Base-by-base conservation (phyloP, 1,140 invertebrate species). In the Argopecten irradians region DNA sequence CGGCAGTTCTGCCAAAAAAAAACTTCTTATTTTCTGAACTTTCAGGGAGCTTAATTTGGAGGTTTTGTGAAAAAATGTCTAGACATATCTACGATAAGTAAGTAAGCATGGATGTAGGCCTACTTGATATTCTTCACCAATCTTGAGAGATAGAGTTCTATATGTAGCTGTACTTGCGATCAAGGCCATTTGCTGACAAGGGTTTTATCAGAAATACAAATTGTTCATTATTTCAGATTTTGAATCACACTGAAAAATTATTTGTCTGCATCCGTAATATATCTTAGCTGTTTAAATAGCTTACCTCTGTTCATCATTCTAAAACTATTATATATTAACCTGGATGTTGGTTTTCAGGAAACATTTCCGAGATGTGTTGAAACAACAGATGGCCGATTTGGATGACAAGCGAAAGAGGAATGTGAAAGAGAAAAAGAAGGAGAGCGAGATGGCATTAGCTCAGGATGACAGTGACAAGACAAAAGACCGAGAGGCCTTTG, bases 331-430 rank as follows among this genome's bases (percentile, higher is more conserved):
- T 14, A 1, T 46, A 46, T 46, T 19, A 46, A 46, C 22, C 43
- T 46, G 43, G 43, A 3, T 84, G 87, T 32, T 88, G 85, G 34
- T 35, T 84, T 89, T 41, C 91, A 95, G 94, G 84, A 92, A 92
- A 84, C 93, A 94, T 89, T 94, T 93, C 83, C 91, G 94, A 32
- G 92, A 94, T 82, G 93, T 94, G 22, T 88, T 95, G 28, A 95
- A 95, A 85, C 93, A 95, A 84, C 94, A 95, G 88, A 95, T 95
- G 94, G 86, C 90, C 19, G 94, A 95, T 86, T 88, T 89, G 88
- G 92, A 93, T 46, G n/a, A 33, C 0, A 86, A 88, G 83, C 90
- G 91, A 39, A 87, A 46, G 28, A 85, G 89, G 19, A 83, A 90
- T 22, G 88, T 93, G 19, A 88, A n/a, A 39, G 71, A 32, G 19